Evolutionary conservation across 2,888 invertebrate species (phyloP).

Genomic region (Flabesymbios commensalis): DNA sequence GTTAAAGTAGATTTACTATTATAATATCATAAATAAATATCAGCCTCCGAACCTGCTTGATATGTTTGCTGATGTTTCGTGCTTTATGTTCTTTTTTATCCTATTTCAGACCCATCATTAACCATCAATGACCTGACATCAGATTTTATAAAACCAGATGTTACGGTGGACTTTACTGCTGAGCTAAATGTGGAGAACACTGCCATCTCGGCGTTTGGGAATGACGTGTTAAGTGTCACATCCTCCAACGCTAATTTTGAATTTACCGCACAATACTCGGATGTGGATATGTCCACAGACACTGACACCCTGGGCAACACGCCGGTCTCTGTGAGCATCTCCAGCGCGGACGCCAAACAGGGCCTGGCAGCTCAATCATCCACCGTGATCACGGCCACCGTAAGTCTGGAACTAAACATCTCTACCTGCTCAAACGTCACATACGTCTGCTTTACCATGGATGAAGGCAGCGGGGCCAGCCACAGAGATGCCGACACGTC

Average conservation of each 20-base stretch:
- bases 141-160: no score
- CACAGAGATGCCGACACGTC: slow-evolving; percentile 4
- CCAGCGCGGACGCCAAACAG: neutral
- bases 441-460: neutral
- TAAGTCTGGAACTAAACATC: neutral
- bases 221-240: neutral
- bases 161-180: no score
- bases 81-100: no score
- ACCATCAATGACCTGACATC: no score
- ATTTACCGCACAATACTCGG: neutral
- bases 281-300: neutral
- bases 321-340: neutral
- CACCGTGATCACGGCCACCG: neutral
- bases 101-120: no score
- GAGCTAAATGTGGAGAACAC: neutral
- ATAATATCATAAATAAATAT: no score
- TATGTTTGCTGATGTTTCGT: no score
- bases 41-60: no score
- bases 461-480: neutral
- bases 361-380: neutral
- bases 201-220: neutral
- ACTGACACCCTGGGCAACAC: neutral
- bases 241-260: neutral
- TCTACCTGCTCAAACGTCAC: neutral
- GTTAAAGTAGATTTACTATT: no score